Evolutionary conservation across 64 coral and sea anemone genomes (phyloP).

Genomic region (Stichodactyla mertensii): DNA sequence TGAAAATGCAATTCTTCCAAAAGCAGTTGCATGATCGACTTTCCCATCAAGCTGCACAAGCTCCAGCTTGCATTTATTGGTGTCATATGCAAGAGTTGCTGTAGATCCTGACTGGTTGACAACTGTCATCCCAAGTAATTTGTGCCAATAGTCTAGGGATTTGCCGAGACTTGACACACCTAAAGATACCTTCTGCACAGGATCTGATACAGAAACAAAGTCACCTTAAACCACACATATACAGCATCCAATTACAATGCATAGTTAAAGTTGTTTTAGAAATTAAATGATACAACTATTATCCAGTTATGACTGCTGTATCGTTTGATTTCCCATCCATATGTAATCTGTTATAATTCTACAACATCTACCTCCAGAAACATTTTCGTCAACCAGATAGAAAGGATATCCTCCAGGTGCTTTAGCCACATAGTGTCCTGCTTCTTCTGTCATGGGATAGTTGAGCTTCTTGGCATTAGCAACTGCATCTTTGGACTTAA

Average conservation of each 20-base stretch:
- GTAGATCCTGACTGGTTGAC: conserved; percentile 51
- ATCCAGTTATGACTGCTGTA: too few relatives aligned
- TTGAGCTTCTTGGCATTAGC: conserved; percentile 45
- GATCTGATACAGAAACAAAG: conserved; percentile 52
- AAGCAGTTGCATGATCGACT: conserved; percentile 85
- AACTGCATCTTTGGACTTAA: conserved; percentile 77
- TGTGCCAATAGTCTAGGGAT: conserved; percentile 74
- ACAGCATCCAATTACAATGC: too few relatives aligned
- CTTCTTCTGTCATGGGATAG: conserved; percentile 50
- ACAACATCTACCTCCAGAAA: conserved; percentile 42
- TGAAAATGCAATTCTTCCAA: conserved; percentile 92
- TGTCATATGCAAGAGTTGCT: conserved; percentile 64
- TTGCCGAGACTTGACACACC: conserved; percentile 76
- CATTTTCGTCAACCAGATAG: conserved; percentile 59
- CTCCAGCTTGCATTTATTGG: conserved; percentile 78
- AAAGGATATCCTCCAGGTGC: conserved; percentile 90
- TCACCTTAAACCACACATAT: not conserved
- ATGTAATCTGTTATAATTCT: not conserved
- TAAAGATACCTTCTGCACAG: conserved; percentile 70
- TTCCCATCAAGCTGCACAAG: conserved; percentile 54
- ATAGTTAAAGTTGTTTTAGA: too few relatives aligned
- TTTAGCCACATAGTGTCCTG: conserved; percentile 48
- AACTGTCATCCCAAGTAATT: conserved; percentile 71
- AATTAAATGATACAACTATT: too few relatives aligned
- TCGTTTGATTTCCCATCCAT: too few relatives aligned